Percentiles rank a stretch among this genome's conserved stretches.
These are phyloP conservation scores for Phyllotreta striolata DNA, from an alignment of 2,888 invertebrate genomes.

Conservation along the genomic window DNA sequence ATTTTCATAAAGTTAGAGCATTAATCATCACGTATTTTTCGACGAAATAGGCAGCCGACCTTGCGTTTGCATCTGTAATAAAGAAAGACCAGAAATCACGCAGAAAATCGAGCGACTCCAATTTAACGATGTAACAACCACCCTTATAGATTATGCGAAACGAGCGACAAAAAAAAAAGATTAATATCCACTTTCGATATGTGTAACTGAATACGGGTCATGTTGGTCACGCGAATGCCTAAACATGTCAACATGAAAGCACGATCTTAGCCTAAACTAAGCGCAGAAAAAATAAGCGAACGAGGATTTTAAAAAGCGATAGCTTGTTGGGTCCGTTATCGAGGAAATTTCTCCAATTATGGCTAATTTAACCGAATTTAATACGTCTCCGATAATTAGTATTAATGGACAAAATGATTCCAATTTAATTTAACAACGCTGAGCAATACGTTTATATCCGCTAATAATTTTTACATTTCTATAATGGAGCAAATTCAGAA, in stretches of 20 bases:
- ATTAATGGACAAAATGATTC: too few relatives aligned
- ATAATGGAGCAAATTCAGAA: slow-evolving; percentile 44
- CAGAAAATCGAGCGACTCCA: slow-evolving; percentile 32
- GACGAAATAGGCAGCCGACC: too few relatives aligned
- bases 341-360: too few relatives aligned
- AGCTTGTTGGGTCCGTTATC: slow-evolving; percentile 30
- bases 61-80: slow-evolving; percentile 5
- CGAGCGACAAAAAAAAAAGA: slow-evolving; percentile 28
- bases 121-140: slow-evolving; percentile 25
- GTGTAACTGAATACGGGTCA: slow-evolving; percentile 27
- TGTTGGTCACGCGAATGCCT: slow-evolving; percentile 31
- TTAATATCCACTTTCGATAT: slow-evolving; percentile 34
- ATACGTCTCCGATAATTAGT: too few relatives aligned
- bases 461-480: too few relatives aligned
- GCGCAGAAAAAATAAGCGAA: slow-evolving; percentile 8
- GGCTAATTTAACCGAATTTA: too few relatives aligned
- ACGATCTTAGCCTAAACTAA: slow-evolving; percentile 20
- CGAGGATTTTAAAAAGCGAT: slow-evolving; percentile 23
- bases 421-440: too few relatives aligned
- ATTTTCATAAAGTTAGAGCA: background rate
- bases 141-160: slow-evolving; percentile 25
- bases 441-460: too few relatives aligned
- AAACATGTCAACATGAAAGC: slow-evolving; percentile 31
- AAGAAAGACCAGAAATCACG: slow-evolving; percentile 33
- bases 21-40: background rate